Percentiles rank a stretch among this genome's conserved stretches.
These are phyloP conservation scores for Calephelis virginiensis DNA, from an alignment of 1,140 invertebrate genomes.

Conservation along the genomic window DNA sequence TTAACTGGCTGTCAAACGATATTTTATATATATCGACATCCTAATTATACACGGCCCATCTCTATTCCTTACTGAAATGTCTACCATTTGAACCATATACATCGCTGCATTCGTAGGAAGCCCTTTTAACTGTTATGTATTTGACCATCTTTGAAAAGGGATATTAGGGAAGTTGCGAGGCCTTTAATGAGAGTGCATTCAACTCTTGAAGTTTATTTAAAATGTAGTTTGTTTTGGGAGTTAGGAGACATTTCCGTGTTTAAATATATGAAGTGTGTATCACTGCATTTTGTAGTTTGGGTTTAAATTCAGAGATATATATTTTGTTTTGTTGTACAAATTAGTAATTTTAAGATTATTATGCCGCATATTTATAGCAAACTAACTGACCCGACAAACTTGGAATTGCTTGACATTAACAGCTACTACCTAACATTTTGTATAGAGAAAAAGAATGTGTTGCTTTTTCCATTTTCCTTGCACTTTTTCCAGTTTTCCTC, in stretches of 20 bases:
- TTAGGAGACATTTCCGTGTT: constrained; percentile 63
- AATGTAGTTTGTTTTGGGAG: constrained; percentile 63
- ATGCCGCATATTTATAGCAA: too few species aligned
- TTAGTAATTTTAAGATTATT: too few species aligned
- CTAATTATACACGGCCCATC: constrained; percentile 22
- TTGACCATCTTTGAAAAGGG: constrained; percentile 40
- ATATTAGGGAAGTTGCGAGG: constrained; percentile 45
- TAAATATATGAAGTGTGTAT: constrained; percentile 17
- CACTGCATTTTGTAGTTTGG: background rate
- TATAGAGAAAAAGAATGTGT: too few species aligned
- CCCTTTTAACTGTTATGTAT: constrained; percentile 1
- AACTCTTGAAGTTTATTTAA: constrained; percentile 47
- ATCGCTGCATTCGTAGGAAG: constrained; percentile 27
- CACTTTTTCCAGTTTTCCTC: too few species aligned
- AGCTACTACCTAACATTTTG: too few species aligned
- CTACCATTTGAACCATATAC: constrained; percentile 32
- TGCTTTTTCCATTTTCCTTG: too few species aligned
- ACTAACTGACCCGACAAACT: too few species aligned
- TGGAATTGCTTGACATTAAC: too few species aligned
- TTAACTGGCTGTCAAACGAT: too few species aligned
- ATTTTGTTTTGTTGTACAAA: too few species aligned
- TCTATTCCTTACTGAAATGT: constrained; percentile 22
- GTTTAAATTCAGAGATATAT: too few species aligned
- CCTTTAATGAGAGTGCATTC: constrained; percentile 73
- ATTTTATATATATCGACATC: background rate